Base-by-base conservation (phyloP, 2,888 invertebrate species). In the Conus canariensis region DNA sequence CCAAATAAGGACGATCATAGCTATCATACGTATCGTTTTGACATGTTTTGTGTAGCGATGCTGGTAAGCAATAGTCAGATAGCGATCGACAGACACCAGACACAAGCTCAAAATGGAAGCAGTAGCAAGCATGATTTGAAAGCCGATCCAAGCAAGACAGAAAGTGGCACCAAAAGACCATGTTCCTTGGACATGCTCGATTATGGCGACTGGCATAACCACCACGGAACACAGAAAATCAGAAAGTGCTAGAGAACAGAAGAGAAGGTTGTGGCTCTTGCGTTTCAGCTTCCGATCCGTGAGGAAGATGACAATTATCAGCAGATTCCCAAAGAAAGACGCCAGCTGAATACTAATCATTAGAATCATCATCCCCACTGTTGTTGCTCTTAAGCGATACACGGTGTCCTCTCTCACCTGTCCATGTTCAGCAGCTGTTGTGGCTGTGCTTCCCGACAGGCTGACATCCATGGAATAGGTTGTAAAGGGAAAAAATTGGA, bases 1-100 rank as follows among this genome's bases (percentile, higher is more conserved):
- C 45, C 45, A 45, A 99, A 64, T 64, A 64, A 64, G 16, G 64
- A 16, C 97, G 90, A 99, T 70, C 22, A 22, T 16, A 16, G 19
- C 19, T 45, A 3, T 22, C 22, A 19, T 16, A 70, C 4, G 8
- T 22, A 8, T 19, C 19, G 7, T 70, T 19, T 70, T 22, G 70
- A 19, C 22, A 70, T 22, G 70, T 22, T 0, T 19, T 8, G 14
- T 16, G 70, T 70, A 14, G 22, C 19, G 22, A 1, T 19, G 16
- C 7, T 16, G 70, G 22, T 5, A 14, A 7, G 16, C 19, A 22
- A 70, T 22, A 14, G 8, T 14, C 22, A 70, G 16, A 22, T 70
- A 70, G 22, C 70, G 70, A 22, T 70, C 70, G 22, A 70, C 22
- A 19, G 19, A 70, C 19, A 70, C 70, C 8, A 70, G 6, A 22